Base-by-base conservation (phyloP, 1,140 invertebrate species). In the Monochamus saltuarius region DNA sequence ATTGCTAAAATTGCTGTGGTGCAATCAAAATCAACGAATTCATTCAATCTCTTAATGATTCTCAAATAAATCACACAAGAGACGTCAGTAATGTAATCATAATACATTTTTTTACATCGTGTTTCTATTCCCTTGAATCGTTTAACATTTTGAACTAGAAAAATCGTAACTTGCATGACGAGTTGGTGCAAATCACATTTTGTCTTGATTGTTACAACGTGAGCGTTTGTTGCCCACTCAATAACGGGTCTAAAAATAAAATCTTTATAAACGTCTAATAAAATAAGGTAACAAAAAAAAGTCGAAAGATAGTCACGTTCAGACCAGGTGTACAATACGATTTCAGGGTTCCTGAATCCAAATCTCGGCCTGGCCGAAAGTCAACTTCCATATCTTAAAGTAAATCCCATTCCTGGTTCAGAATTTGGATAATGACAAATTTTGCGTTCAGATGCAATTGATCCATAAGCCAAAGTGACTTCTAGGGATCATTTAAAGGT, bases 171-270 rank as follows among this genome's bases (percentile, higher is more conserved):
- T 69, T 77, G 73, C 19, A 82, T 62, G 19, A 81, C 69, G 29
- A 78, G 79, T 34, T 73, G 66, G 68, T 82, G 78, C 42, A 83
- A 75, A 7, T 80, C 77, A 0, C 59, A 51, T 13, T 80, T 75
- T 11, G 60, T 50, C n/a, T 80, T 75, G n/a, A 70, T 70, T 65
- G 73, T 73, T n/a, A 83, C 56, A 16, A 70, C 35, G 29, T 60
- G 71, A 4, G 72, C 66, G 58, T 81, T 71, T 1, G 74, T 73
- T n/a, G 77, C 64, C 78, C 78, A 82, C 36, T 69, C 39, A 35
- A 79, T 70, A 7, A 71, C 69, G n/a, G 78, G 62, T 17, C 77
- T 81, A 55, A 50, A 71, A 72, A 38, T 43, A 59, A 67, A 55
- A 13, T 4, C 19, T 34, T 45, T 0, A 34, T 38, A 11, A 50